phyloP scores from a whole-genome alignment of 2,888 invertebrate species.

The Baronia brevicornis region DNA sequence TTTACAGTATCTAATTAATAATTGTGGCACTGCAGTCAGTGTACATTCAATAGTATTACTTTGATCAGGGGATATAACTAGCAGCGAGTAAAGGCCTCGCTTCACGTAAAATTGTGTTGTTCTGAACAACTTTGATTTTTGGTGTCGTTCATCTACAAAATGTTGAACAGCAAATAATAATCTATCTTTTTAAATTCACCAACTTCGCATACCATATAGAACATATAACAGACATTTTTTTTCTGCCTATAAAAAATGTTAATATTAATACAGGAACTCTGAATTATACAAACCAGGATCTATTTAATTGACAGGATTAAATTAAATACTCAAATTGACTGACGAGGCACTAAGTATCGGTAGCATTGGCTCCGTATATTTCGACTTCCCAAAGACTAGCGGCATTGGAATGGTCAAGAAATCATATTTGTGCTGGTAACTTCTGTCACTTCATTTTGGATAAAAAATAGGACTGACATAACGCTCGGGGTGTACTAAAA shows the following conservation, averaged over 20 bases:
- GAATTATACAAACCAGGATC: constrained; percentile 10
- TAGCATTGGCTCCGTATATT: constrained; percentile 26
- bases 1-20: constrained; percentile 13
- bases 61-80: constrained; percentile 44
- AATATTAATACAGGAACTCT: constrained; percentile 10
- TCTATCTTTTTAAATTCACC: constrained; percentile 7
- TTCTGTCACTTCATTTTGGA: constrained; percentile 1
- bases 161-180: too few species aligned
- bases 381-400: constrained; percentile 11
- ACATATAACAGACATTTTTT: too few species aligned
- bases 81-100: constrained; percentile 35
- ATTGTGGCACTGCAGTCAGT: constrained; percentile 60
- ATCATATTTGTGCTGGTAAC: constrained; percentile 2
- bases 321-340: constrained; percentile 64
- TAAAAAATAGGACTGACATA: constrained; percentile 14
- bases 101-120: too few species aligned
- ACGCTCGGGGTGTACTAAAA: constrained; percentile 26
- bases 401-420: constrained; percentile 7
- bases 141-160: too few species aligned
- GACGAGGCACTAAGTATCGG: constrained; percentile 51
- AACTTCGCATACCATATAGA: too few species aligned
- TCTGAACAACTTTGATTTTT: too few species aligned
- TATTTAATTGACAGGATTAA: constrained; percentile 60
- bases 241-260: too few species aligned
- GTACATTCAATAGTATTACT: constrained; percentile 48